These are phyloP conservation scores for Apamea sordens DNA, from an alignment of 2,888 invertebrate genomes.

Conservation along the genomic window DNA sequence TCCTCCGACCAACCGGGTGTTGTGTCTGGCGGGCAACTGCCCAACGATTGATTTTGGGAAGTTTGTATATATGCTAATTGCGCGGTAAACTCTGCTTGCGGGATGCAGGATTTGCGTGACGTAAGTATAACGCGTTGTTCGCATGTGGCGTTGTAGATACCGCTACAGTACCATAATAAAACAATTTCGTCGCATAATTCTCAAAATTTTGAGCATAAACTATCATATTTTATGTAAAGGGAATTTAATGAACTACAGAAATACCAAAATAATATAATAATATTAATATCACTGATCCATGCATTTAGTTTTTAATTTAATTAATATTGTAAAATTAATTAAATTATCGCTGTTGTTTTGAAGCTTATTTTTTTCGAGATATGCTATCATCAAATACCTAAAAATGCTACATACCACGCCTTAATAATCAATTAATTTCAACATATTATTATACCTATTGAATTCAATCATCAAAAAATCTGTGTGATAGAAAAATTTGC, in stretches of 20 bases:
- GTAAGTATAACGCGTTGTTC: too few species aligned
- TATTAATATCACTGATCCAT: not conserved
- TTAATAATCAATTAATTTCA: conserved; percentile 25
- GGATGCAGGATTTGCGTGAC: too few species aligned
- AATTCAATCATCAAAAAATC: conserved; percentile 3
- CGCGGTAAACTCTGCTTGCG: too few species aligned
- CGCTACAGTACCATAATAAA: not conserved
- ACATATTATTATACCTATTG: not conserved
- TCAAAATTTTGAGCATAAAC: not conserved
- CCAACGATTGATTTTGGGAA: too few species aligned
- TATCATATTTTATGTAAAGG: not conserved
- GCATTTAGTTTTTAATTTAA: not conserved
- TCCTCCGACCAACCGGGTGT: too few species aligned
- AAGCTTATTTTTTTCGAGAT: not conserved
- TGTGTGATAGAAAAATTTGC: not conserved
- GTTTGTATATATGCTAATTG: too few species aligned
- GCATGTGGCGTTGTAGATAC: too few species aligned
- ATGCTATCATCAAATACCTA: not conserved
- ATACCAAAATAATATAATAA: not conserved
- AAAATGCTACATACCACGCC: not conserved
- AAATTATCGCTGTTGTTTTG: not conserved
- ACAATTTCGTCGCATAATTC: not conserved
- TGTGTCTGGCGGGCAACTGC: too few species aligned
- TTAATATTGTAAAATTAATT: not conserved
- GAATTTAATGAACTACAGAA: not conserved